Evolutionary conservation across 2,797 vertebrate genomes (phyloP).

Genomic region (Perodicticus potto): DNA sequence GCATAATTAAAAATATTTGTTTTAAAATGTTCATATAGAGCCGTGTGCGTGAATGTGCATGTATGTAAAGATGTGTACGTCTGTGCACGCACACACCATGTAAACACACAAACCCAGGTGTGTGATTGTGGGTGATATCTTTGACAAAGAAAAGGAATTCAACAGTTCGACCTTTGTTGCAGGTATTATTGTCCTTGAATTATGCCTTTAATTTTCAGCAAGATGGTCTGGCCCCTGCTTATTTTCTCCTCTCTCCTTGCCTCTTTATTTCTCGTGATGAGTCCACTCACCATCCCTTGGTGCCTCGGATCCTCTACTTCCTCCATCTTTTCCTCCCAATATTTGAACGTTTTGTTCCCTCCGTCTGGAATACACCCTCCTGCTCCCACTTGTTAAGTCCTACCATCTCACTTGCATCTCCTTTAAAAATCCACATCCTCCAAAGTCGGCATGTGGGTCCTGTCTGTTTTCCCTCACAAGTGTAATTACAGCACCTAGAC

Average conservation of each 20-base stretch:
- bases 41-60: not conserved
- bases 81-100: not conserved
- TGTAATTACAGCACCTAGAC: not conserved
- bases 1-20: not conserved
- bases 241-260: not conserved
- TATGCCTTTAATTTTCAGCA: not conserved
- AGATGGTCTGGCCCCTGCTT: not conserved
- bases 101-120: not conserved
- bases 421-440: not conserved
- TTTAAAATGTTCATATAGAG: not conserved
- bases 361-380: not conserved
- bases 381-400: not conserved
- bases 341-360: not conserved
- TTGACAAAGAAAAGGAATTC: not conserved
- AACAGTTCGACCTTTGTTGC: not conserved
- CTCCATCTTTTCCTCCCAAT: not conserved
- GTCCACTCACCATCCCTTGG: not conserved
- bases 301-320: not conserved
- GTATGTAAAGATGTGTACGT: not conserved
- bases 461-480: not conserved
- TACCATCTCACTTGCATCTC: not conserved
- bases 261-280: not conserved
- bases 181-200: not conserved
- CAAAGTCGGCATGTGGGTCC: not conserved
- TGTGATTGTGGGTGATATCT: not conserved